Conservation (phyloP, 1,140 invertebrate species). For the Drosophila pruinosa region DNA sequence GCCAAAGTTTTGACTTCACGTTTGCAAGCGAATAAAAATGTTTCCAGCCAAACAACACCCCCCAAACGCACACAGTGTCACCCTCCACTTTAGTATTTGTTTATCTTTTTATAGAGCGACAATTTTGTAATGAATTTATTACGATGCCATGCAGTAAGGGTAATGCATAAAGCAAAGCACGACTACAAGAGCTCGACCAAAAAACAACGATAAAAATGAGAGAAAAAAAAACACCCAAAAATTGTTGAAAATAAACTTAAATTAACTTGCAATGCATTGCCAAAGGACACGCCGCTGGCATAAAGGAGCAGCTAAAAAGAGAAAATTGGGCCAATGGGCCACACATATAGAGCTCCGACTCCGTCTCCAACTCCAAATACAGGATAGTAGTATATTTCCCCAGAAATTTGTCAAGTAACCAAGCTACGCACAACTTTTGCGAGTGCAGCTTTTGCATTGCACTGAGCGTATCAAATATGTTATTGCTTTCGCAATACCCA, state of each 20-base stretch:
- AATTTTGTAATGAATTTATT: constrained; percentile 80
- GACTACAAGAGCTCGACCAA: constrained; percentile 8
- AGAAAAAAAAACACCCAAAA: constrained; percentile 3
- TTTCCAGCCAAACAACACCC: constrained; percentile 28
- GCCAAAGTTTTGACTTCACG: constrained; percentile 73
- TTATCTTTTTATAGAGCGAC: constrained; percentile 77
- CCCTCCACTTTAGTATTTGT: constrained; percentile 56
- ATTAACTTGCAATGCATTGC: constrained; percentile 62
- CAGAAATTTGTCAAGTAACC: constrained; percentile 53
- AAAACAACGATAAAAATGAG: constrained; percentile 9
- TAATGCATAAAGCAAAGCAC: constrained; percentile 57
- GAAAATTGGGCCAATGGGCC: not conserved
- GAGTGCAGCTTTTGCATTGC: constrained; percentile 21
- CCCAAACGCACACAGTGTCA: not conserved
- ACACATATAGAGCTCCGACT: not conserved
- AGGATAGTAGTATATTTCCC: constrained; percentile 27
- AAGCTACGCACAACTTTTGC: constrained; percentile 45
- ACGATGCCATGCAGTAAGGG: constrained; percentile 54
- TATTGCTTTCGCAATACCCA: constrained; percentile 1
- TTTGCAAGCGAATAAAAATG: constrained; percentile 74
- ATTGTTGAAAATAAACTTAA: constrained; percentile 73
- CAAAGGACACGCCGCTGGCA: constrained; percentile 26
- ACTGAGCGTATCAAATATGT: constrained; percentile 27
- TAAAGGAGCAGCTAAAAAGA: constrained; percentile 10
- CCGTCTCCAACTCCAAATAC: not conserved